Evolutionary conservation across 2,797 vertebrate species (phyloP).

Genomic region (Enteromius trimaculatus): DNA sequence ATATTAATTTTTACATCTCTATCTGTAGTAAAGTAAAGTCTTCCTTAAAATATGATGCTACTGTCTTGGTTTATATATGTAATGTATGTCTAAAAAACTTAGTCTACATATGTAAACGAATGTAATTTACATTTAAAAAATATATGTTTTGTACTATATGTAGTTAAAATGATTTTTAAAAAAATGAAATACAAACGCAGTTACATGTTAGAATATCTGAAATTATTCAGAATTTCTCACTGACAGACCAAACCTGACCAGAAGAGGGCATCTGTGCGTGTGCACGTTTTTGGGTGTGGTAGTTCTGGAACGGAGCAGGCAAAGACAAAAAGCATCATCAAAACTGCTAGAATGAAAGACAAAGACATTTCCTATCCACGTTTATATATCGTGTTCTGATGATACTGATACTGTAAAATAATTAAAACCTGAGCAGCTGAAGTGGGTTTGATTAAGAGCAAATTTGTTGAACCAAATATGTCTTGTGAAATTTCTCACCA

Average conservation of each 20-base stretch:
- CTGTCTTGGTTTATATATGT: neutral
- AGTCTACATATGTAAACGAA: neutral
- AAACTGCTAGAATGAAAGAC: neutral
- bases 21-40: neutral
- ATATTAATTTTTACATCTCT: neutral
- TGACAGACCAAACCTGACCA: slow-evolving; percentile 16
- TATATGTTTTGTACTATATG: neutral
- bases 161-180: neutral
- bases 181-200: neutral
- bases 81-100: neutral
- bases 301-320: slow-evolving; percentile 11
- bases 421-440: neutral
- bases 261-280: slow-evolving; percentile 35
- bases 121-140: neutral
- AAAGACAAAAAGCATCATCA: slow-evolving; percentile 30
- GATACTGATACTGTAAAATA: neutral
- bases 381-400: neutral
- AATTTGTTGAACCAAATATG: neutral
- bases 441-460: neutral
- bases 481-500: neutral
- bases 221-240: neutral
- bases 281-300: slow-evolving; percentile 33
- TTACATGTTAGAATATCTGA: neutral
- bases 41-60: neutral
- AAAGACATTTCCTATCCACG: slow-evolving; percentile 1